Conservation (phyloP, 2,888 invertebrate genomes). For the Agrochola lota region DNA sequence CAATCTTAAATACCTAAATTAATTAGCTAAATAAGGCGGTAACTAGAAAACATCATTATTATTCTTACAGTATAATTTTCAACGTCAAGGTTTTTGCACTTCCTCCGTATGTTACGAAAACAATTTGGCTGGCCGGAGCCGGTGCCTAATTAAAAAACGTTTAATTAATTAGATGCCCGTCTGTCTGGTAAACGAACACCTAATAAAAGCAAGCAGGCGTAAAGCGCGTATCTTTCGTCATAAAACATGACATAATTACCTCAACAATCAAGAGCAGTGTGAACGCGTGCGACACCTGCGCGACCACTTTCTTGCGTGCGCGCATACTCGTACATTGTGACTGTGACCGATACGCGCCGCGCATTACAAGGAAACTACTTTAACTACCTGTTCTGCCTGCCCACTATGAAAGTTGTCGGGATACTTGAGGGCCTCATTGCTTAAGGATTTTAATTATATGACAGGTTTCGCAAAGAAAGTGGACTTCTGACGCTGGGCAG, state of each 20-base stretch:
- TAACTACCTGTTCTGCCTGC: conserved; percentile 35
- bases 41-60: too few species aligned
- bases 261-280: conserved; percentile 69
- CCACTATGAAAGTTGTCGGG: conserved; percentile 50
- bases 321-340: conserved; percentile 49
- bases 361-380: conserved; percentile 41
- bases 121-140: neutral
- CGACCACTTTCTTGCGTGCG: conserved; percentile 71
- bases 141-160: conserved; percentile 22
- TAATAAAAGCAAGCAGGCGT: conserved; percentile 24
- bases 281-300: conserved; percentile 64
- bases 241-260: conserved; percentile 65
- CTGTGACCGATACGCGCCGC: conserved; percentile 44
- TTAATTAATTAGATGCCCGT: conserved; percentile 13
- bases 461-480: conserved; percentile 44
- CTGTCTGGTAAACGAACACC: conserved; percentile 24
- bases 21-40: too few species aligned
- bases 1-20: too few species aligned
- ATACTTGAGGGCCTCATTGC: conserved; percentile 32
- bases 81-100: neutral
- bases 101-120: conserved; percentile 20
- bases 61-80: neutral
- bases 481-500: conserved; percentile 9
- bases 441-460: conserved; percentile 26
- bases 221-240: conserved; percentile 28